These are phyloP conservation scores for Brachyopa scutellaris DNA, from an alignment of 2,888 invertebrate species.

Conservation along the genomic window DNA sequence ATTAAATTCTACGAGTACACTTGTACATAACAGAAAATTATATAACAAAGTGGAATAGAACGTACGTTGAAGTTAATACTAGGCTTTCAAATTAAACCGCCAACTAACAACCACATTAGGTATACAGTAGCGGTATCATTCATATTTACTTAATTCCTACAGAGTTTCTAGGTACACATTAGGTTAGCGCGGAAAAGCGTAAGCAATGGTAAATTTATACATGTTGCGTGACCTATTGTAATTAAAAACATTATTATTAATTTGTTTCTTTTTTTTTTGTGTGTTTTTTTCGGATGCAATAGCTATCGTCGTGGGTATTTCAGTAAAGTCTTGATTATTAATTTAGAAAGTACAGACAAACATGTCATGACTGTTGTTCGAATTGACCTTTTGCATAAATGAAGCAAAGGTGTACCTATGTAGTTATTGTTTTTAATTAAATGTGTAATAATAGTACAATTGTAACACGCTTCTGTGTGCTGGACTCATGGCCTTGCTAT, in stretches of 20 bases:
- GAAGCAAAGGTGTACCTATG: too few species aligned
- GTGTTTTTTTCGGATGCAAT: constrained; percentile 20
- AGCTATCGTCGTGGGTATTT: constrained; percentile 1
- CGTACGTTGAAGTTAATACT: background rate
- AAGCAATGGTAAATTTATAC: constrained; percentile 37
- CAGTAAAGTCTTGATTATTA: constrained; percentile 31
- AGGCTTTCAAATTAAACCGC: background rate
- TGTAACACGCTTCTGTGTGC: background rate
- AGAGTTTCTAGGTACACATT: constrained; percentile 17
- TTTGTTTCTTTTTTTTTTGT: constrained; percentile 6
- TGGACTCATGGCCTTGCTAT: too few species aligned
- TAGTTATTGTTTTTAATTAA: constrained; percentile 10
- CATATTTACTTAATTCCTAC: constrained; percentile 11
- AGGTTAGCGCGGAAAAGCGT: too few species aligned
- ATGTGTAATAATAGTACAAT: constrained; percentile 4
- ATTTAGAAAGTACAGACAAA: constrained; percentile 17
- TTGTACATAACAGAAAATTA: background rate
- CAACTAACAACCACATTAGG: background rate
- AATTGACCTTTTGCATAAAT: constrained; percentile 53
- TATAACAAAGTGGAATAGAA: background rate
- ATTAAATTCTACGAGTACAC: background rate
- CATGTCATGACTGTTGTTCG: constrained; percentile 17
- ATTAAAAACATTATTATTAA: constrained; percentile 46
- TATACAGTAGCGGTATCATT: too few species aligned
- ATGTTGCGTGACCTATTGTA: constrained; percentile 59